Conservation (phyloP, 2,888 invertebrate genomes). For the Drosophila maculinotata region DNA sequence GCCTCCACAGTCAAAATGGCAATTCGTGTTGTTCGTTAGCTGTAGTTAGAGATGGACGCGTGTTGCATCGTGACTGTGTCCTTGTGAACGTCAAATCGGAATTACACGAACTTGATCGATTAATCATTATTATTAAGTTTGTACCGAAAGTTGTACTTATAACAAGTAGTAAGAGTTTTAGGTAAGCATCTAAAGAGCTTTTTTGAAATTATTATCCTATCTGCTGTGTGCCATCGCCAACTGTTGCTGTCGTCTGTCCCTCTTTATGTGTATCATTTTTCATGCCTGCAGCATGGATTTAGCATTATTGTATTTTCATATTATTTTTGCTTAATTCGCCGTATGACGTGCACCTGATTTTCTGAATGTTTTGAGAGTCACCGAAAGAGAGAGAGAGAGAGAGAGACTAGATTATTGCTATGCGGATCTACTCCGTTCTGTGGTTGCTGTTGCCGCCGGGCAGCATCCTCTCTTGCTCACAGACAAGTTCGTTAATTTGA, state of each 20-base stretch:
- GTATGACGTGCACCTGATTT: conserved; percentile 72
- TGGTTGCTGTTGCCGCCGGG: conserved; percentile 31
- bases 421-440: conserved; percentile 10
- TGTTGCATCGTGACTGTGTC: conserved; percentile 21
- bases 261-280: conserved; percentile 70
- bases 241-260: background rate
- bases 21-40: conserved; percentile 65
- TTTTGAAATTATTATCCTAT: background rate
- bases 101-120: no score
- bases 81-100: no score
- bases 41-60: conserved; percentile 25
- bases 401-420: conserved; percentile 1
- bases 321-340: conserved; percentile 75
- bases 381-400: background rate
- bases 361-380: conserved; percentile 45
- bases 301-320: conserved; percentile 72
- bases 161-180: no score
- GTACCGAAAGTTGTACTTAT: no score
- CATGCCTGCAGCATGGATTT: conserved; percentile 67
- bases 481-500: conserved; percentile 84
- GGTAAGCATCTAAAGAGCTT: no score
- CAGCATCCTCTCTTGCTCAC: conserved; percentile 29
- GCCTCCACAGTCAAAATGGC: conserved; percentile 42
- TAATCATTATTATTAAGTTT: no score
- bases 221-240: conserved; percentile 18